Percentiles rank a stretch among this genome's conserved stretches.
Evolutionary conservation across 2,888 invertebrate genomes (phyloP).

Genomic region (Calliopum simillimum): DNA sequence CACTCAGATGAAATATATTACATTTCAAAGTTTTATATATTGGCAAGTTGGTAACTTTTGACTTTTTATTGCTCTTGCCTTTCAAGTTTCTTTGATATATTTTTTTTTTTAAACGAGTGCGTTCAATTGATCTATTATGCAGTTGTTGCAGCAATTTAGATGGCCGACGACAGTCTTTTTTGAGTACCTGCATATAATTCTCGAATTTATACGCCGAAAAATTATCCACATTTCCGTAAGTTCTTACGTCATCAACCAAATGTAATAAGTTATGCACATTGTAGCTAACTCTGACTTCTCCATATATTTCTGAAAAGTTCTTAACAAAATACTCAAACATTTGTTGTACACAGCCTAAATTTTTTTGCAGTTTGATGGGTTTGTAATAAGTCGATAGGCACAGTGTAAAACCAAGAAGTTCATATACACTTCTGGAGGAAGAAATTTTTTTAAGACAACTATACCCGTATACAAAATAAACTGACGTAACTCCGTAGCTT

Average conservation of each 20-base stretch:
- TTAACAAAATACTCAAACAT: conserved; percentile 3
- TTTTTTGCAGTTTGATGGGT: background rate
- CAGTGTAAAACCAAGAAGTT: conserved; percentile 32
- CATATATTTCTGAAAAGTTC: background rate
- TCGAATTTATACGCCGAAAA: conserved; percentile 21
- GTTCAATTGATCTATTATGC: no score
- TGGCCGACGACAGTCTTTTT: background rate
- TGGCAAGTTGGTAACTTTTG: no score
- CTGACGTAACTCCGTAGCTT: conserved; percentile 27
- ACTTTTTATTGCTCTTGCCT: no score
- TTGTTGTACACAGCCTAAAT: background rate
- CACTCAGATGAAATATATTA: no score
- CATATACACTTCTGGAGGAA: conserved; percentile 32
- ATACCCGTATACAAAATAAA: conserved; percentile 35
- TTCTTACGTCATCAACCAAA: background rate
- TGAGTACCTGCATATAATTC: conserved; percentile 6
- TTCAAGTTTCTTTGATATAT: no score
- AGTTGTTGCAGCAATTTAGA: conserved; percentile 5
- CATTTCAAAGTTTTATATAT: no score
- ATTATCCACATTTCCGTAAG: background rate
- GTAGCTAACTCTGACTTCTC: background rate
- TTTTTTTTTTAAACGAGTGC: no score
- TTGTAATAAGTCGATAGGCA: conserved; percentile 27
- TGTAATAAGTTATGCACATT: conserved; percentile 16
- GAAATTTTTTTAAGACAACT: conserved; percentile 29